Conservation (phyloP, 2,797 vertebrate genomes). For the Parauchenoglanis punctatus region DNA sequence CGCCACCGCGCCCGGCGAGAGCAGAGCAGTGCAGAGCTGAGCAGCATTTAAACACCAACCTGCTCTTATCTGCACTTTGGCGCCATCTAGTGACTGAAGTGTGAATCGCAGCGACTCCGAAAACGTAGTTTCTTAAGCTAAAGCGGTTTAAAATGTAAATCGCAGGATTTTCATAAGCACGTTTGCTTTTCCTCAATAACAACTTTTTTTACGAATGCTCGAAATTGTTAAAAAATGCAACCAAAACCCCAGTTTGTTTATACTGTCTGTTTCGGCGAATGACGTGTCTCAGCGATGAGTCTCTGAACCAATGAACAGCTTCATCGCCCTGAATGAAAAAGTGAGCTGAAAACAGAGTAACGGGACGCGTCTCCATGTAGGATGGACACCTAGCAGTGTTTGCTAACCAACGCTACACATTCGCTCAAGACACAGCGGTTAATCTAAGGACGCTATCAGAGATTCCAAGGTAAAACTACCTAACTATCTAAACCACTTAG, state of each 20-base stretch:
- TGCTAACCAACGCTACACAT: constrained; percentile 3
- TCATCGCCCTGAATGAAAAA: constrained; percentile 13
- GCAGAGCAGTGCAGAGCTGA: background rate
- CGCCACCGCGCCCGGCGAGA: constrained; percentile 29
- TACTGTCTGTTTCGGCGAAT: background rate
- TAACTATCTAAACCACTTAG: too few species aligned
- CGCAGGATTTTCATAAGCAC: background rate
- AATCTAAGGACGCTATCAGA: background rate
- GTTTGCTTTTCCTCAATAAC: background rate
- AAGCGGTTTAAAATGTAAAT: background rate
- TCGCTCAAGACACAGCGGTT: background rate
- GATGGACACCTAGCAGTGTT: constrained; percentile 22
- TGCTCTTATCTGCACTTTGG: background rate
- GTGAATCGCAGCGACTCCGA: background rate
- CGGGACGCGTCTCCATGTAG: constrained; percentile 36
- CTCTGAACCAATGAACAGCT: constrained; percentile 1
- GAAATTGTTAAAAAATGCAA: background rate
- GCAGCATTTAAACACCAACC: background rate
- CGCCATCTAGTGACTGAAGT: background rate
- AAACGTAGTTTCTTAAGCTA: background rate
- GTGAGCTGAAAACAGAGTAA: constrained; percentile 22
- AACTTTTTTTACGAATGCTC: background rate
- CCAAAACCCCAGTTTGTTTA: background rate
- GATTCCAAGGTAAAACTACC: background rate
- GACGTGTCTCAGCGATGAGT: background rate